Base-by-base conservation (phyloP, 2,888 invertebrate species). In the Notodonta dromedarius region DNA sequence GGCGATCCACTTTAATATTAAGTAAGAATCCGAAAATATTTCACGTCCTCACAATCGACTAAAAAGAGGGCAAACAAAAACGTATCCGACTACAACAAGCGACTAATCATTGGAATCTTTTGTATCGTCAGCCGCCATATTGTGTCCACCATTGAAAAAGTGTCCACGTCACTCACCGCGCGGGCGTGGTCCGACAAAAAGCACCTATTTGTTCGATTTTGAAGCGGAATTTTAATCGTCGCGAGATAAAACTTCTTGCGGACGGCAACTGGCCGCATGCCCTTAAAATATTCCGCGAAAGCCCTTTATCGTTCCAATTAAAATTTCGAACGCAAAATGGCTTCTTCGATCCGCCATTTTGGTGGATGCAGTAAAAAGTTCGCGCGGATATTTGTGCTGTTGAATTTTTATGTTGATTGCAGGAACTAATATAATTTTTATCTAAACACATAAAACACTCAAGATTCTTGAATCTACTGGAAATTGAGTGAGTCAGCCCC, bases 251-350 rank as follows among this genome's bases (percentile, higher is more conserved):
- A 82, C 76, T 88, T 88, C 86, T 87, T 84, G 78, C 75, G 63
- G 24, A 14, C 65, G 64, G 57, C 69, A 58, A 67, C 65, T 67
- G 67, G 70, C 76, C 78, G 66, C 64, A 67, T 70, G 66, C 69
- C 62, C 67, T 63, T 70, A 71, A 78, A 83, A 84, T 84, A 87
- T 87, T 83, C 85, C 77, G 79, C 82, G 86, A 88, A 88, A 83
- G 72, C 76, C 85, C 82, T 86, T 87, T 87, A 87, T 85, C 85
- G 84, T 84, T 76, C 91, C 91, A 92, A 93, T 93, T 93, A 92
- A 93, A 88, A 93, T 92, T 90, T 85, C 82, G 72, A 83, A 84
- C 84, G 79, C 83, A 90, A 89, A 89, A 92, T 93, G 90, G 91
- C 89, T 86, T 82, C 89, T 82, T 76, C 78, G 78, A 77, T 75